Evolutionary conservation across 2,797 vertebrate species (phyloP).

Genomic region (Siniperca obscura): DNA sequence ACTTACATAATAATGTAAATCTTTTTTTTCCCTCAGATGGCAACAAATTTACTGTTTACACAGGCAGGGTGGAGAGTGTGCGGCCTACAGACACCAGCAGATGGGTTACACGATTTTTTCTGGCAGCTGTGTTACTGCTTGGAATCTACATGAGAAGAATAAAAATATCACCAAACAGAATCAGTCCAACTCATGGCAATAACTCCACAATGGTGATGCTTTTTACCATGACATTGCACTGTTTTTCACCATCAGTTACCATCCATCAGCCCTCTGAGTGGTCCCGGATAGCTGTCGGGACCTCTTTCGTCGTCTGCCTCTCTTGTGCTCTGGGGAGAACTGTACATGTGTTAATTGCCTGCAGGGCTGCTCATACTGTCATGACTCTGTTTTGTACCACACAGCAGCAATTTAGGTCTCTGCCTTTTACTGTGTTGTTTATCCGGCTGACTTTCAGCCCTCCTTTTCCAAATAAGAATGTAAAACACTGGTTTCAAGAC

Average conservation of each 20-base stretch:
- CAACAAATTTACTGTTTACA: neutral
- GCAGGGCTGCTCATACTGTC: slow-evolving; percentile 40
- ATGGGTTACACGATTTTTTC: slow-evolving; percentile 42
- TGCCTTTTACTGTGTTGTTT: slow-evolving; percentile 42
- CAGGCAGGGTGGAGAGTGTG: neutral
- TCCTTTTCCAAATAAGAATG: slow-evolving; percentile 36
- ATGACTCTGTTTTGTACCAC: slow-evolving; percentile 46
- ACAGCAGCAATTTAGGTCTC: slow-evolving; percentile 37
- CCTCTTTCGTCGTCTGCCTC: slow-evolving; percentile 50
- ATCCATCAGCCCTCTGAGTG: slow-evolving; percentile 28
- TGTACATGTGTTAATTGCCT: slow-evolving; percentile 48
- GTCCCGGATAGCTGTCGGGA: slow-evolving; percentile 27
- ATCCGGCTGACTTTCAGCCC: slow-evolving; percentile 53
- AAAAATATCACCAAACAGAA: slow-evolving; percentile 29
- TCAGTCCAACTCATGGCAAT: neutral
- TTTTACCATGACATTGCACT: slow-evolving; percentile 41
- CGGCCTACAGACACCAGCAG: slow-evolving; percentile 9
- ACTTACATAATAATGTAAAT: neutral
- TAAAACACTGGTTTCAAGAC: slow-evolving; percentile 44
- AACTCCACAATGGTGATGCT: slow-evolving; percentile 30
- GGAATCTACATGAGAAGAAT: slow-evolving; percentile 53
- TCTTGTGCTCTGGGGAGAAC: slow-evolving; percentile 54
- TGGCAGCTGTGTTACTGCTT: slow-evolving; percentile 57
- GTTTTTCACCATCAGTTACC: slow-evolving; percentile 23
- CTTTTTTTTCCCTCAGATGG: slow-evolving; percentile 13